phyloP scores from a whole-genome alignment of 2,797 vertebrate genomes.

The Lacerta viridis region DNA sequence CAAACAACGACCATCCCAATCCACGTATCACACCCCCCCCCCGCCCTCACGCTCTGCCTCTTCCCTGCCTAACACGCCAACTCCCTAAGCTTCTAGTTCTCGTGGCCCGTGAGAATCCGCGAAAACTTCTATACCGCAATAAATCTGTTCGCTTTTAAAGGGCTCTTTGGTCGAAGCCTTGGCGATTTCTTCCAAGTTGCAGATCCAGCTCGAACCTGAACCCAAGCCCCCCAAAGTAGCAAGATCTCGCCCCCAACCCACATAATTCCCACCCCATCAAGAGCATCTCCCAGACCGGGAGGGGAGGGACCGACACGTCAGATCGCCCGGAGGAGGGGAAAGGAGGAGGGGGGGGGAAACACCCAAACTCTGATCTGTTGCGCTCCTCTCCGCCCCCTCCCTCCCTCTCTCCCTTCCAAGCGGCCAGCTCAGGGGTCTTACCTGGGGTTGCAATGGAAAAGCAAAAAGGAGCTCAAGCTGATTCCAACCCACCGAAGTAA shows the following conservation, averaged over 20 bases:
- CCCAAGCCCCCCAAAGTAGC: neutral
- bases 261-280: neutral
- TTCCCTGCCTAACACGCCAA: neutral
- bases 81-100: neutral
- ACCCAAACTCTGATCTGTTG: neutral
- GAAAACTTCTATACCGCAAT: too few relatives aligned
- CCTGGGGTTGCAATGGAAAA: constrained; percentile 44
- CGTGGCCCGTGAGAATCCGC: too few relatives aligned
- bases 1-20: too few relatives aligned
- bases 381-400: neutral
- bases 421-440: constrained; percentile 21
- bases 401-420: accelerated
- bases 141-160: too few relatives aligned
- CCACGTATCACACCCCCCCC: too few relatives aligned
- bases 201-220: neutral
- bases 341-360: neutral
- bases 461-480: neutral
- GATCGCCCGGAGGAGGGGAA: neutral
- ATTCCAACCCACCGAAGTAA: neutral
- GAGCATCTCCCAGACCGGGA: neutral
- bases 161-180: too few relatives aligned
- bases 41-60: neutral
- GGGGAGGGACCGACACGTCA: neutral
- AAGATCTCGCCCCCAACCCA: neutral
- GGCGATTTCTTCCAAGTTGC: neutral